These are phyloP conservation scores for Arizona elegans DNA, from an alignment of 2,113 vertebrate species.

Conservation along the genomic window DNA sequence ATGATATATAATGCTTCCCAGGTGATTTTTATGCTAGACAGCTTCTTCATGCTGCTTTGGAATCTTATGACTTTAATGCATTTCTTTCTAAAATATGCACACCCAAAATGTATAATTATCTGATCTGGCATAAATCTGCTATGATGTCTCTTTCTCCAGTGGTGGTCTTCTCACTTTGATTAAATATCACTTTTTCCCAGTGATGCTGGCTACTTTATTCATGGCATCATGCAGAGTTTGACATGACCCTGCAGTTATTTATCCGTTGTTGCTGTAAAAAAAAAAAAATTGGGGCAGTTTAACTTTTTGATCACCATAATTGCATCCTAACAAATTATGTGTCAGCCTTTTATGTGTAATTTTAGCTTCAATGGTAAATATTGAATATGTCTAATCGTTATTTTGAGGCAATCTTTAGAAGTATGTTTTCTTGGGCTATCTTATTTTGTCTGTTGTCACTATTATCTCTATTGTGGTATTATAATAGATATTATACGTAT, in stretches of 20 bases:
- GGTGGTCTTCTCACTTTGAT: background rate
- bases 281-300: constrained; percentile 49
- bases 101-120: background rate
- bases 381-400: constrained; percentile 11
- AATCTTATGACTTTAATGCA: rapidly evolving
- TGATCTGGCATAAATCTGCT: background rate
- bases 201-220: constrained; percentile 13
- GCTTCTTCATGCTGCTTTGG: background rate
- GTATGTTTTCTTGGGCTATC: background rate
- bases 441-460: background rate
- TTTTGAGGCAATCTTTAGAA: background rate
- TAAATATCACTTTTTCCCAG: constrained; percentile 15
- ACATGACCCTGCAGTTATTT: constrained; percentile 53
- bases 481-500: background rate
- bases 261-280: constrained; percentile 33
- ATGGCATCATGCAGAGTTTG: constrained; percentile 32
- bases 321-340: constrained; percentile 53
- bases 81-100: background rate
- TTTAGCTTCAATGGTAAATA: constrained; percentile 42
- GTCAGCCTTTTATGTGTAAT: constrained; percentile 37
- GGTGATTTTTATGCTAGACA: background rate
- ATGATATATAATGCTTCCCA: background rate
- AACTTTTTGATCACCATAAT: constrained; percentile 39
- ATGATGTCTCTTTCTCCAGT: background rate
- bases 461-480: background rate